Evolutionary conservation across 1,140 invertebrate species (phyloP).

Genomic region (Drosophila lacertosa): DNA sequence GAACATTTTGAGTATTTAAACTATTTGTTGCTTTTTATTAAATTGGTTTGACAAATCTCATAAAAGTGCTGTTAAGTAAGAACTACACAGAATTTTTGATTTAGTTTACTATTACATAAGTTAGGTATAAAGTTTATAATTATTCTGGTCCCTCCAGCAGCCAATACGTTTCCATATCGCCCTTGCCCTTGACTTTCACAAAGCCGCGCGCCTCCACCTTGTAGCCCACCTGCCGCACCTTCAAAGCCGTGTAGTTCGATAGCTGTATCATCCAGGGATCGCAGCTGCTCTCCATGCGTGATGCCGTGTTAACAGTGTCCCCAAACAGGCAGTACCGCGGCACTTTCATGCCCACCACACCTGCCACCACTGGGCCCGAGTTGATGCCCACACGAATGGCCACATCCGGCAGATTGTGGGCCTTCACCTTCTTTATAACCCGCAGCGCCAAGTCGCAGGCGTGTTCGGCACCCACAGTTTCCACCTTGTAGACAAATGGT

Average conservation of each 20-base stretch:
- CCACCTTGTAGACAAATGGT: conserved; percentile 87
- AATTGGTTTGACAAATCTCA: not conserved
- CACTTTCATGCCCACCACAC: conserved; percentile 91
- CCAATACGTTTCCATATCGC: conserved; percentile 95
- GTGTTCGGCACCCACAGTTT: conserved; percentile 93
- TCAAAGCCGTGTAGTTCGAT: conserved; percentile 78
- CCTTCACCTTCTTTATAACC: conserved; percentile 87
- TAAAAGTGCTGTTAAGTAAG: not conserved
- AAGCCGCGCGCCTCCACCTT: conserved; percentile 87
- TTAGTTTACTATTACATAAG: not conserved
- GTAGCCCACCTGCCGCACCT: conserved; percentile 85
- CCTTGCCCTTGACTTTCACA: conserved; percentile 94
- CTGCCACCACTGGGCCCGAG: conserved; percentile 90
- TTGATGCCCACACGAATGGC: conserved; percentile 89
- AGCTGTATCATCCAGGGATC: conserved; percentile 83
- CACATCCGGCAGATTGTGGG: conserved; percentile 86
- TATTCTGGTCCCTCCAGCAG: conserved; percentile 83
- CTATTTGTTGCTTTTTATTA: not conserved
- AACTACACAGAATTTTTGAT: not conserved
- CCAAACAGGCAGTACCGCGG: conserved; percentile 92
- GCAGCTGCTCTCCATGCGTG: conserved; percentile 88
- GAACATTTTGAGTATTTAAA: not conserved
- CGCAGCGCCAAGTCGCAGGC: conserved; percentile 91
- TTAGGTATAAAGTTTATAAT: not conserved
- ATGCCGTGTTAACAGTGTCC: conserved; percentile 94